phyloP scores from a whole-genome alignment of 2,113 vertebrate species.

The Macrotus californicus region DNA sequence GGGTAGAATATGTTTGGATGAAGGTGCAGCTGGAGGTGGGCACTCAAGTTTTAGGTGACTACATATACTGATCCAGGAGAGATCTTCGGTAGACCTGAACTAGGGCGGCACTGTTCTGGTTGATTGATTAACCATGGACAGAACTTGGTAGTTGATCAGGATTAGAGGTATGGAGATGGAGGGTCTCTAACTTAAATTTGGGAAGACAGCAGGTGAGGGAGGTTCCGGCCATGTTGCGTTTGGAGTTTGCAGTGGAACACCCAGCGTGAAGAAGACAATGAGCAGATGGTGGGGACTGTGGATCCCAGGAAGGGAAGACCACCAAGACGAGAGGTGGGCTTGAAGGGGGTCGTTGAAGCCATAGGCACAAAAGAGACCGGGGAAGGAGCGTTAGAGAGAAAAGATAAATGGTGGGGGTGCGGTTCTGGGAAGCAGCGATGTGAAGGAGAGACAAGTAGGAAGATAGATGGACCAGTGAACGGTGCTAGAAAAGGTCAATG shows the following conservation, averaged over 20 bases:
- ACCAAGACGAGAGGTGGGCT: background rate
- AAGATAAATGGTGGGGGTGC: background rate
- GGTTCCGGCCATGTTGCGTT: background rate
- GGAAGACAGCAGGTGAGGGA: background rate
- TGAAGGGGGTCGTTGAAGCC: background rate
- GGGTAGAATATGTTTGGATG: background rate
- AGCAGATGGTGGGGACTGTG: background rate
- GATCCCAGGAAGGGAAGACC: background rate
- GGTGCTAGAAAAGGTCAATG: background rate
- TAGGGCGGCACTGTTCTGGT: background rate
- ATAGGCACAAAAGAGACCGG: accelerated
- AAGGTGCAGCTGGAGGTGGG: background rate
- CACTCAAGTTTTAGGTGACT: background rate
- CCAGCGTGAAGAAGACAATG: background rate
- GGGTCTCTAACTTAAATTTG: background rate
- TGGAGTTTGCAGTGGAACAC: background rate
- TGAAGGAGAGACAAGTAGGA: background rate
- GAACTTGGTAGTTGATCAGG: background rate
- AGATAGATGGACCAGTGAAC: background rate
- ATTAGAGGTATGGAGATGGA: background rate
- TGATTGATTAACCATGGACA: accelerated
- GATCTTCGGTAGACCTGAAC: background rate
- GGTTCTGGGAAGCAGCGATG: background rate
- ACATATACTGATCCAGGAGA: background rate
- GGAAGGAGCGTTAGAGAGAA: background rate